Evolutionary conservation across 2,113 vertebrate species (phyloP).

Genomic region (Gopherus evgoodei): DNA sequence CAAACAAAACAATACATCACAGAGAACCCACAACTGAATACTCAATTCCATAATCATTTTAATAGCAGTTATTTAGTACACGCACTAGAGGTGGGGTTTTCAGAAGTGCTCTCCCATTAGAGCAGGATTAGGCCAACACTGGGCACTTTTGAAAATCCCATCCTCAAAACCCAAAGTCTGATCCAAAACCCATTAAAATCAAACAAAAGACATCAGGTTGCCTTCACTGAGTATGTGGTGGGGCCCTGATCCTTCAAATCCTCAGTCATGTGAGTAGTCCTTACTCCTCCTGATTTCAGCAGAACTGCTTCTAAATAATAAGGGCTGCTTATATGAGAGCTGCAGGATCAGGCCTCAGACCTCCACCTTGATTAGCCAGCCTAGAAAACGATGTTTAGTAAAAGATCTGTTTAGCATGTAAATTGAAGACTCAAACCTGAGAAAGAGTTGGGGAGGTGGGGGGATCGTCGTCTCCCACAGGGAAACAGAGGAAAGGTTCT

Average conservation of each 20-base stretch:
- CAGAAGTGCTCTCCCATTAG: not conserved
- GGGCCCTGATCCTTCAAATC: not conserved
- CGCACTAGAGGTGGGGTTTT: not conserved
- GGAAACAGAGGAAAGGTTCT: not conserved
- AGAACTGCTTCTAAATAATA: not conserved
- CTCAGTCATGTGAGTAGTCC: not conserved
- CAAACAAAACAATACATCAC: not conserved
- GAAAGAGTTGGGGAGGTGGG: not conserved
- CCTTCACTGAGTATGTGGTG: not conserved
- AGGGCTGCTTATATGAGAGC: accelerated
- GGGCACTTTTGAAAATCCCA: not conserved
- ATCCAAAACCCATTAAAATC: not conserved
- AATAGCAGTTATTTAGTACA: not conserved
- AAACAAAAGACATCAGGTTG: not conserved
- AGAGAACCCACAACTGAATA: not conserved
- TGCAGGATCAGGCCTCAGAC: not conserved
- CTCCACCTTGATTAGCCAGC: not conserved
- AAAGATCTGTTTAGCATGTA: not conserved
- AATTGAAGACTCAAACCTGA: not conserved
- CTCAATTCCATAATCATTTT: not conserved
- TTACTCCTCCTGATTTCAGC: not conserved
- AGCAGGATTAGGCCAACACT: not conserved
- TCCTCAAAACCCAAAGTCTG: not conserved
- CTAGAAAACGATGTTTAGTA: not conserved
- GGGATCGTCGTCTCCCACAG: not conserved